A percentile compares a stretch with the other conserved stretches of the same genome.
Conservation (phyloP, 1,140 invertebrate genomes). For the Stenopsyche tienmushanensis region DNA sequence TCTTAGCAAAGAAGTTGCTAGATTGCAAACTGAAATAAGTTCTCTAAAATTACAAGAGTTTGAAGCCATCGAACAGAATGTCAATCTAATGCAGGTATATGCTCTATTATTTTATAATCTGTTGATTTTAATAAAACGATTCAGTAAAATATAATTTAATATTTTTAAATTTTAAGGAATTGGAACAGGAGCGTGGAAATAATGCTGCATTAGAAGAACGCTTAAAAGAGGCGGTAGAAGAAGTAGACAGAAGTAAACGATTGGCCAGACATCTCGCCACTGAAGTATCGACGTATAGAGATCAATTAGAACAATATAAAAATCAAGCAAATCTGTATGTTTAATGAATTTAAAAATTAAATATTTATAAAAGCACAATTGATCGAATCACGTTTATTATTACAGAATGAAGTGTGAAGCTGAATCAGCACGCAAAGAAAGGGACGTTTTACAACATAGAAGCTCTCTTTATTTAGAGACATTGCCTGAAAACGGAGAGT, state of each 20-base stretch:
- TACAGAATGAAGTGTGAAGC: constrained; percentile 56
- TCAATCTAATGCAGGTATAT: constrained; percentile 53
- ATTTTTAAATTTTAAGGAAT: constrained; percentile 25
- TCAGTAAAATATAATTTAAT: neutral
- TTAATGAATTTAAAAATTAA: too few species aligned
- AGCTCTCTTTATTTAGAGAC: constrained; percentile 66
- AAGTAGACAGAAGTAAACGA: constrained; percentile 36
- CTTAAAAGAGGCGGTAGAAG: constrained; percentile 30
- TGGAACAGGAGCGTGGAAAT: constrained; percentile 32
- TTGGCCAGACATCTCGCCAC: constrained; percentile 35
- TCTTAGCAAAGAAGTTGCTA: constrained; percentile 63
- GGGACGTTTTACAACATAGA: constrained; percentile 66
- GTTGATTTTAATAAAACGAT: neutral
- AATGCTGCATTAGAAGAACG: constrained; percentile 21
- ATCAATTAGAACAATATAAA: constrained; percentile 36
- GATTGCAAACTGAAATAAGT: constrained; percentile 67
- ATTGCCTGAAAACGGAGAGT: constrained; percentile 41
- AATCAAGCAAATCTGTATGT: constrained; percentile 36
- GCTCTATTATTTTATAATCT: neutral
- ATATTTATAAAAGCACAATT: too few species aligned
- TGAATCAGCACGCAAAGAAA: constrained; percentile 61
- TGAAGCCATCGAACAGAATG: constrained; percentile 65
- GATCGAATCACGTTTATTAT: constrained; percentile 21
- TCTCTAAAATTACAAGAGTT: constrained; percentile 66
- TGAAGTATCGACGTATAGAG: constrained; percentile 32